Conservation (phyloP, 2,888 invertebrate genomes). For the Imbricaverruca yamaguchii region DNA sequence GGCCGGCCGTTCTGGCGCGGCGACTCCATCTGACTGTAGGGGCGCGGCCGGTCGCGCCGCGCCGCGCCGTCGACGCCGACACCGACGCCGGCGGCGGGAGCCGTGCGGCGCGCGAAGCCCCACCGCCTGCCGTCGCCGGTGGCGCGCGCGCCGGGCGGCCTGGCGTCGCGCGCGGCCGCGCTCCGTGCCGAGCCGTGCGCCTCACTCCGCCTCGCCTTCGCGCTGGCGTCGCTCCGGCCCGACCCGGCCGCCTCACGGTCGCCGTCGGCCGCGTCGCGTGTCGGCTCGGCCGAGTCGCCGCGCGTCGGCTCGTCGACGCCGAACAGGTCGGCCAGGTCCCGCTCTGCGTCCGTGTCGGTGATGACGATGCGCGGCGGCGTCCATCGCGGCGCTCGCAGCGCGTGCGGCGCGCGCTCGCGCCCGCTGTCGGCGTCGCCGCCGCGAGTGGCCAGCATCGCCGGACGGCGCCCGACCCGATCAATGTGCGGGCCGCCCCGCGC, state of each 20-base stretch:
- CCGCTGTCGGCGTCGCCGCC: background rate
- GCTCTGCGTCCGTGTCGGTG: background rate
- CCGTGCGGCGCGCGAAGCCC: background rate
- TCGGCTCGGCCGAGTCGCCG: no score
- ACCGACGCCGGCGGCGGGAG: background rate
- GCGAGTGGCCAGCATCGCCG: conserved; percentile 7
- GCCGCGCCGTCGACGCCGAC: background rate
- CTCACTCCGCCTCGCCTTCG: no score
- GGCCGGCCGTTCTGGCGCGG: background rate
- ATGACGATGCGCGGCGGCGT: background rate
- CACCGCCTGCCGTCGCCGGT: no score
- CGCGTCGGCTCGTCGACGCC: background rate
- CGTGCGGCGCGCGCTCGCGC: background rate
- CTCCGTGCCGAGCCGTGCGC: no score
- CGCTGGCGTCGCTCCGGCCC: no score
- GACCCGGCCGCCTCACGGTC: no score
- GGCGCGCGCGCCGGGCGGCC: background rate
- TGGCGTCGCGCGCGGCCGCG: no score
- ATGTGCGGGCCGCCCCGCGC: background rate
- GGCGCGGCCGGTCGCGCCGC: background rate
- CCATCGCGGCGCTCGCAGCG: background rate
- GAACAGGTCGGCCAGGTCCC: background rate
- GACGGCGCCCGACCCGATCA: background rate
- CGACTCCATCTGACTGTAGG: background rate
- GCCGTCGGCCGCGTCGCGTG: background rate